Conservation (phyloP, 1,140 invertebrate species). For the Nephila pilipes region DNA sequence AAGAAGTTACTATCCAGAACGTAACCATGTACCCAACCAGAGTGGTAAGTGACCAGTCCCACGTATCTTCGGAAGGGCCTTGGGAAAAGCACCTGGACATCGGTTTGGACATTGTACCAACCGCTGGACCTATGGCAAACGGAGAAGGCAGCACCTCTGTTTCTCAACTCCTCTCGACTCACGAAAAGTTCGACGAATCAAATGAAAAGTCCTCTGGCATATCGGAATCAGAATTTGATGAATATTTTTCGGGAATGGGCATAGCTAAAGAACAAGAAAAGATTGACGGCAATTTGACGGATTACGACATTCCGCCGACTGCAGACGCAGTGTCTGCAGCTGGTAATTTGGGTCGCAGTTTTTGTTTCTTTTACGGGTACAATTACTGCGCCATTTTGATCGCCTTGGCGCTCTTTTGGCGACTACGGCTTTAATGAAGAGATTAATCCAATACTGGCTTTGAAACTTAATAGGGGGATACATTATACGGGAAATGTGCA, state of each 20-base stretch:
- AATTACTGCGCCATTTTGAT: neutral
- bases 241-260: slow-evolving; percentile 61
- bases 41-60: slow-evolving; percentile 85
- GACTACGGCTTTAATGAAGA: slow-evolving; percentile 42
- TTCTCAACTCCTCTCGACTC: slow-evolving; percentile 7
- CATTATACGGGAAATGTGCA: slow-evolving; percentile 35
- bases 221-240: slow-evolving; percentile 48
- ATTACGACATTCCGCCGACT: slow-evolving; percentile 37
- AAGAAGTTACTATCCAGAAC: slow-evolving; percentile 91
- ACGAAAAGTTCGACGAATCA: slow-evolving; percentile 50
- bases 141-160: slow-evolving; percentile 42
- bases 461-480: neutral
- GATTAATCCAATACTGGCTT: neutral
- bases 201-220: neutral
- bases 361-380: neutral
- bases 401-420: slow-evolving; percentile 4
- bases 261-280: slow-evolving; percentile 50
- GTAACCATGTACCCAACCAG: slow-evolving; percentile 88
- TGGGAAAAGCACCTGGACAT: slow-evolving; percentile 71
- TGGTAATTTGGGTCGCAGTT: neutral
- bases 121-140: neutral
- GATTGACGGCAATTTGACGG: slow-evolving; percentile 41
- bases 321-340: slow-evolving; percentile 57
- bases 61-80: slow-evolving; percentile 64
- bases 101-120: slow-evolving; percentile 36